phyloP scores from a whole-genome alignment of 1,140 invertebrate species.

The Lutraria rhynchaena region DNA sequence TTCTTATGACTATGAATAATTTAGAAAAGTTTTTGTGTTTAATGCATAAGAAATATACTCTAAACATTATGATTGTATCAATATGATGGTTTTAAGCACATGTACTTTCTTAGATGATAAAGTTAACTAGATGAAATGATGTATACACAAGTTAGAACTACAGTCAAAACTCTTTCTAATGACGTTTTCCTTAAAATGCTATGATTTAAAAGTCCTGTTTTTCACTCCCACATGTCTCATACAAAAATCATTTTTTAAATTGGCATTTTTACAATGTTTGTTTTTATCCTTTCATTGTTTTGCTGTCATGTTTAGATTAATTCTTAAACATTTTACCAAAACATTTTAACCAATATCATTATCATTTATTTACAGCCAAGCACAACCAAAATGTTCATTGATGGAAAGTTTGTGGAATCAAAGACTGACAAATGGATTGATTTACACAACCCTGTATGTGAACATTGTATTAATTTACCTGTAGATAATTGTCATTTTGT shows the following conservation, averaged over 20 bases:
- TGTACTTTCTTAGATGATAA: too few relatives aligned
- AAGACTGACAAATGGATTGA: constrained; percentile 96
- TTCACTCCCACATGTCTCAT: background rate
- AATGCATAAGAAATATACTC: too few relatives aligned
- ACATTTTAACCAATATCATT: constrained; percentile 8
- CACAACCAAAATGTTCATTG: constrained; percentile 93
- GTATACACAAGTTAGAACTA: too few relatives aligned
- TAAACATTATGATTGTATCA: too few relatives aligned
- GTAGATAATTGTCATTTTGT: too few relatives aligned
- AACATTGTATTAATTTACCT: too few relatives aligned
- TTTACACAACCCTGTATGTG: constrained; percentile 93
- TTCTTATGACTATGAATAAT: too few relatives aligned
- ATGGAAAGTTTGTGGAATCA: constrained; percentile 97
- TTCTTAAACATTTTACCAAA: background rate
- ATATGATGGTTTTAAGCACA: too few relatives aligned
- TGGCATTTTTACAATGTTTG: background rate
- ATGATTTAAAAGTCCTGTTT: background rate
- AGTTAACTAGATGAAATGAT: too few relatives aligned
- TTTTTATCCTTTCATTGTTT: background rate
- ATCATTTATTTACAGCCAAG: constrained; percentile 70
- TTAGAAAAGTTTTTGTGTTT: too few relatives aligned
- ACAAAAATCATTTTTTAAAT: background rate
- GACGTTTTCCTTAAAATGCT: background rate
- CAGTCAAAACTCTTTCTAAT: too few relatives aligned
- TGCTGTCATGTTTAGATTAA: background rate